phyloP scores from a whole-genome alignment of 2,113 vertebrate genomes.

The Catharus minimus region DNA sequence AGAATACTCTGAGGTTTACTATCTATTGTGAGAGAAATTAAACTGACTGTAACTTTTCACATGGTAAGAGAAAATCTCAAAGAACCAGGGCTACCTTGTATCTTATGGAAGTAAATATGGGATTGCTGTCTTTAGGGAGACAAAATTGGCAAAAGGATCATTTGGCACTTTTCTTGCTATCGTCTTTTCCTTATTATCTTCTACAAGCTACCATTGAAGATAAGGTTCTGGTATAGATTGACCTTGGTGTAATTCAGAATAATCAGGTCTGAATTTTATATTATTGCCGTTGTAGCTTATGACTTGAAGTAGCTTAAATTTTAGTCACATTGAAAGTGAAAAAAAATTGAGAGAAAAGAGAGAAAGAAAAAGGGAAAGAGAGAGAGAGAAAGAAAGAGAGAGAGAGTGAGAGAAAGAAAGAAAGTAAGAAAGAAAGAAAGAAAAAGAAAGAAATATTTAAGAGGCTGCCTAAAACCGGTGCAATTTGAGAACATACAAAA shows the following conservation, averaged over 20 bases:
- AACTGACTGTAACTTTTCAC: neutral
- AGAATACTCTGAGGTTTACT: neutral
- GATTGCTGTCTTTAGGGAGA: neutral
- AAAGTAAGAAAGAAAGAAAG: too few species aligned
- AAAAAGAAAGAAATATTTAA: neutral
- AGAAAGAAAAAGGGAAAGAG: too few species aligned
- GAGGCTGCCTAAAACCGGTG: neutral
- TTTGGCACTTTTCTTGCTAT: neutral
- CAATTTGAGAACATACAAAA: neutral
- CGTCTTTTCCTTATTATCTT: neutral
- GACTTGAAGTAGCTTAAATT: neutral
- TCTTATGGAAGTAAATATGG: neutral
- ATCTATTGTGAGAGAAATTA: neutral
- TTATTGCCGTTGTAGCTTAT: neutral
- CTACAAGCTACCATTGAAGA: neutral
- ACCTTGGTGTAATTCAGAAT: neutral
- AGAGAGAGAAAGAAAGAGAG: too few species aligned
- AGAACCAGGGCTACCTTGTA: neutral
- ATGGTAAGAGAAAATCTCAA: neutral
- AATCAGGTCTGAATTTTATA: neutral
- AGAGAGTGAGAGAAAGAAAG: too few species aligned
- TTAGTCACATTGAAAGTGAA: neutral
- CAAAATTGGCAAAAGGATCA: neutral
- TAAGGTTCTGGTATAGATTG: neutral
- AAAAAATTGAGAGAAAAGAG: neutral